phyloP scores from a whole-genome alignment of 92 coral and sea anemone genomes.

The Zoanthus sansibaricus region DNA sequence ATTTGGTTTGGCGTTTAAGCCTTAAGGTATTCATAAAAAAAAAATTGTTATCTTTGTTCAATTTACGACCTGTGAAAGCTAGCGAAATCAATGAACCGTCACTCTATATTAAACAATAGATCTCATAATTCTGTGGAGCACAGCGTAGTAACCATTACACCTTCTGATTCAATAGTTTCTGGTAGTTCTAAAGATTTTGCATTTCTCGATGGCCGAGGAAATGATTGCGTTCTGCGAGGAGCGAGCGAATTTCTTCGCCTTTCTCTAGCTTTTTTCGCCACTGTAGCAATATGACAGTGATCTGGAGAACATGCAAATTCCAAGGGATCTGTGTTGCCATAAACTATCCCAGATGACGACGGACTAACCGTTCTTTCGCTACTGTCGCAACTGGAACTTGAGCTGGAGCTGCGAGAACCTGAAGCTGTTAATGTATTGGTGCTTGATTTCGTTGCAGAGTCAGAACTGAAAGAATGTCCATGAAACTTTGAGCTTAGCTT shows the following conservation, averaged over 20 bases:
- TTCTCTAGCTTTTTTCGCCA: constrained; percentile 41
- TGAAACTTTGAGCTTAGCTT: constrained; percentile 20
- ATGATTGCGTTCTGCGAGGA: constrained; percentile 19
- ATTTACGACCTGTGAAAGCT: neutral
- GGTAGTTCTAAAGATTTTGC: constrained; percentile 26
- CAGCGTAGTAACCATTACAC: constrained; percentile 35
- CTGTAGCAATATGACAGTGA: constrained; percentile 25
- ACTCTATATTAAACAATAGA: neutral
- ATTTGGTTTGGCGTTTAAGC: neutral
- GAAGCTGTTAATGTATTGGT: neutral
- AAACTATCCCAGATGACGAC: constrained; percentile 23
- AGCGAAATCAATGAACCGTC: neutral
- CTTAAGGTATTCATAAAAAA: neutral
- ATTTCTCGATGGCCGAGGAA: constrained; percentile 38
- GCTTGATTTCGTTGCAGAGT: neutral
- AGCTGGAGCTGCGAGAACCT: constrained; percentile 17
- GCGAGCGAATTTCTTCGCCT: constrained; percentile 38
- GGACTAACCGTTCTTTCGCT: constrained; percentile 22
- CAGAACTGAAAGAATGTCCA: constrained; percentile 7
- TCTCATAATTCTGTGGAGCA: constrained; percentile 35
- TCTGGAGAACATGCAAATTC: constrained; percentile 45
- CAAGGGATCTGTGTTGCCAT: constrained; percentile 19
- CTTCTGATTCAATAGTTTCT: constrained; percentile 26
- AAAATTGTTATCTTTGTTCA: neutral
- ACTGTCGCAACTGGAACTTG: constrained; percentile 23